Evolutionary conservation across 2,113 vertebrate genomes (phyloP), one percentile per base, ranked within the genome.

Genomic region (Pomatostomus ruficeps): DNA sequence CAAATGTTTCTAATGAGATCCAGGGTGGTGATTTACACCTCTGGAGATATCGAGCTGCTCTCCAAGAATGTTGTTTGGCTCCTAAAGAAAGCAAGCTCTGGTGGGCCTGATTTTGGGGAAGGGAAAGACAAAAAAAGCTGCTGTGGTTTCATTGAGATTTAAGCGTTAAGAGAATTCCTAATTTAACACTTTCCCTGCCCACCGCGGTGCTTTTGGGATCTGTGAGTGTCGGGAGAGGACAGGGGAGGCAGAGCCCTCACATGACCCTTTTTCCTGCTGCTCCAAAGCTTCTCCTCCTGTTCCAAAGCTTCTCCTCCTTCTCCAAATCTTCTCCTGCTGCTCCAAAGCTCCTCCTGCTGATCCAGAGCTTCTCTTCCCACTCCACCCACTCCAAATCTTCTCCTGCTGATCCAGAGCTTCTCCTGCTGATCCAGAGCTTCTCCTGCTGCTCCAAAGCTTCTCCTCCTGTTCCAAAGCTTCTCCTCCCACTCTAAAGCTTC

Each of bases 1-100:
- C 97, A 97, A 97, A 86, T 97, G 97, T 96, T 98, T 98, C 97
- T 97, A 96, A 96, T 98, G 97, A 98, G 97, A 97, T 84, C 72
- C 45, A 89, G 93, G 59, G 88, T 94, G 96, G 93, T 97, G 97
- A 97, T 97, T 97, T 96, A 97, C 96, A 97, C 96, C 97, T 98
- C 95, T 35, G 36, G 95, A 97, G 97, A 96, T 96, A 89, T 12
- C 83, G 93, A 96, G 73, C 95, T 75, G 94, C 96, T 97, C 58
- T 96, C 68, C 96, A 97, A 94, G 96, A 97, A 98, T 96, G 97
- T 89, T 95, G 76, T 90, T 97, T 97, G 97, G 97, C 95, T 36
- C 80, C 62, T 93, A 76, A 62, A 84, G 95, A 96, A 97, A 97
- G 96, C 38, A 74, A 95, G 59, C 57, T 36, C 38, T 91, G 88